Conservation (phyloP, 2,113 vertebrate genomes). For the Phalacrocorax aristotelis region DNA sequence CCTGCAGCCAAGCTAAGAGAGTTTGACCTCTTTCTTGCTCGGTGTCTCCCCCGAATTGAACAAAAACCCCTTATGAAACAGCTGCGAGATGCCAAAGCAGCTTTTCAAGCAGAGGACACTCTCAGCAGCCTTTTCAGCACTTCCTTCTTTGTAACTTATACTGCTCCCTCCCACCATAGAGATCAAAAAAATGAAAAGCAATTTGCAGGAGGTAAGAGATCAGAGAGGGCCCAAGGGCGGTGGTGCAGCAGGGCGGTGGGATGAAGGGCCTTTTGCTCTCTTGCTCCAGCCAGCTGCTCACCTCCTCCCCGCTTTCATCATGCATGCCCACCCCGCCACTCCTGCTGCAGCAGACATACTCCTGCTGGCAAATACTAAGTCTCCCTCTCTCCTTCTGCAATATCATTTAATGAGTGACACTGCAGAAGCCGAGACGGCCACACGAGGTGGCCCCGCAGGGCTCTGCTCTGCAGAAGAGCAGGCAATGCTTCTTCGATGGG, state of each 20-base stretch:
- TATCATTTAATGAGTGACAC: not conserved
- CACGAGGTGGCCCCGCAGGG: fast-evolving
- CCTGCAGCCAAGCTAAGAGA: fast-evolving
- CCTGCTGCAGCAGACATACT: not conserved
- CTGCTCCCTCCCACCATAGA: not conserved
- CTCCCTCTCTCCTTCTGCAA: not conserved
- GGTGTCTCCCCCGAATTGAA: not conserved
- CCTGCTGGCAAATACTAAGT: not conserved
- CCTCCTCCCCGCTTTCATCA: conserved; percentile 29
- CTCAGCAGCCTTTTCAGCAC: not conserved
- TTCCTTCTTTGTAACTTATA: not conserved
- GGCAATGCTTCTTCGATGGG: fast-evolving
- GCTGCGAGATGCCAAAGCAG: conserved; percentile 16
- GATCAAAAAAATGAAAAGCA: not conserved
- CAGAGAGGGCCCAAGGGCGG: not conserved
- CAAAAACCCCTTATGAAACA: conserved; percentile 11
- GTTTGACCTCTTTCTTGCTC: conserved; percentile 20
- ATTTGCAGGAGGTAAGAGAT: conserved; percentile 44
- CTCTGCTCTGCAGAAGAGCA: not conserved
- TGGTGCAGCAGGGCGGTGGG: conserved; percentile 33
- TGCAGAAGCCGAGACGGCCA: not conserved
- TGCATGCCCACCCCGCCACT: not conserved
- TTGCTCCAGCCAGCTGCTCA: conserved; percentile 37
- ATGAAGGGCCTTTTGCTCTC: conserved; percentile 13
- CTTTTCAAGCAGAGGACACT: not conserved